Conservation (phyloP, 2,888 invertebrate species). For the Drosophila imparisetae region DNA sequence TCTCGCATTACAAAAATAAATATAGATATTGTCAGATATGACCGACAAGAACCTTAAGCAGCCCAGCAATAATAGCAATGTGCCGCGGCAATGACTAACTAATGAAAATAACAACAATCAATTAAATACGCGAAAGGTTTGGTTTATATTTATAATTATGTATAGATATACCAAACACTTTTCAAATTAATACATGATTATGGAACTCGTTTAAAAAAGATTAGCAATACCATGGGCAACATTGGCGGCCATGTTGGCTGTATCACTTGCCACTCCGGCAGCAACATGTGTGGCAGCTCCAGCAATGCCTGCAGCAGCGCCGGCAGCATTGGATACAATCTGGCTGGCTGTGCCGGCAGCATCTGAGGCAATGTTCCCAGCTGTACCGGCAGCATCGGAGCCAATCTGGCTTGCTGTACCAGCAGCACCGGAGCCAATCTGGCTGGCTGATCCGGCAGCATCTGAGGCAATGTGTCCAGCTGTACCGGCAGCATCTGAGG, state of each 20-base stretch:
- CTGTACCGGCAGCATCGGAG: not conserved
- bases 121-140: not conserved
- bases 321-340: conserved; percentile 9
- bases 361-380: not conserved
- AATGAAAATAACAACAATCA: not conserved
- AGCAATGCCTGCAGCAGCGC: conserved; percentile 3
- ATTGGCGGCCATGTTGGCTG: not conserved
- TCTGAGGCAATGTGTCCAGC: rapidly evolving
- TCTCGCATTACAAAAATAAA: not conserved
- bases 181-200: not conserved
- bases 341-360: conserved; percentile 6
- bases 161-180: not conserved
- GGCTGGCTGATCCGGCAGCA: not conserved
- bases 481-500: not conserved
- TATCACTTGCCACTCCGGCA: conserved; percentile 15
- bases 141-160: conserved; percentile 9
- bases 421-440: not conserved
- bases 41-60: not conserved
- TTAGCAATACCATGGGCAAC: conserved; percentile 19
- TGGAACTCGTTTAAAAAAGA: conserved; percentile 11
- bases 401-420: not conserved
- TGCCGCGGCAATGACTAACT: not conserved
- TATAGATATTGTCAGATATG: not conserved
- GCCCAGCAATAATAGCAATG: not conserved
- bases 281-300: conserved; percentile 27